Evolutionary conservation across 30 jellyfish, hydroid and myxozoan species (phyloP).

Genomic region (Phacellophora camtschatica): DNA sequence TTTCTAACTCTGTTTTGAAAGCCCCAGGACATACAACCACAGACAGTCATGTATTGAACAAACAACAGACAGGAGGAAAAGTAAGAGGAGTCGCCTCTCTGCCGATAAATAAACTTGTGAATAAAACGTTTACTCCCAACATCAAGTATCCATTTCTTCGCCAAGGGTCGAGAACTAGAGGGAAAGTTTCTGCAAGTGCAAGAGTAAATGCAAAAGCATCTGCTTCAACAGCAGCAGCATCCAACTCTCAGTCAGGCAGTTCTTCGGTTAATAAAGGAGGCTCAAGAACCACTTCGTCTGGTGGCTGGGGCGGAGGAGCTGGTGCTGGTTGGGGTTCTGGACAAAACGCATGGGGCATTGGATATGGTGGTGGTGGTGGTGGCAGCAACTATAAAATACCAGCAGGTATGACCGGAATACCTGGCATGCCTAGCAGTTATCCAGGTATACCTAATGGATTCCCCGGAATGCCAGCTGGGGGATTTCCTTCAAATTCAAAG

Average conservation of each 20-base stretch:
- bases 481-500: slow-evolving; percentile 20
- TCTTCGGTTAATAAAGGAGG: slow-evolving; percentile 43
- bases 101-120: neutral
- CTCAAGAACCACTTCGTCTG: slow-evolving; percentile 33
- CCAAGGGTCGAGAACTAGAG: slow-evolving; percentile 9
- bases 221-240: slow-evolving; percentile 10
- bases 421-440: slow-evolving; percentile 44
- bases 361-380: slow-evolving; percentile 68
- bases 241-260: slow-evolving; percentile 49
- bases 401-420: slow-evolving; percentile 40
- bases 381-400: slow-evolving; percentile 52
- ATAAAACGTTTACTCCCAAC: neutral
- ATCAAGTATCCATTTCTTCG: neutral
- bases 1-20: slow-evolving; percentile 31
- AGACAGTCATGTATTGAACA: slow-evolving; percentile 41
- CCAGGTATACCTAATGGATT: slow-evolving; percentile 49
- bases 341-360: slow-evolving; percentile 62
- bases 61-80: slow-evolving; percentile 62
- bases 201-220: slow-evolving; percentile 51
- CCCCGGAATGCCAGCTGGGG: slow-evolving; percentile 72
- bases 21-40: slow-evolving; percentile 67
- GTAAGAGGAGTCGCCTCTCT: slow-evolving; percentile 46
- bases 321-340: slow-evolving; percentile 73
- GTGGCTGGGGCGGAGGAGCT: slow-evolving; percentile 75
- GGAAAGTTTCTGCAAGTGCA: slow-evolving; percentile 47